Conservation (phyloP, 2,797 vertebrate species). For the Catharus ustulatus region DNA sequence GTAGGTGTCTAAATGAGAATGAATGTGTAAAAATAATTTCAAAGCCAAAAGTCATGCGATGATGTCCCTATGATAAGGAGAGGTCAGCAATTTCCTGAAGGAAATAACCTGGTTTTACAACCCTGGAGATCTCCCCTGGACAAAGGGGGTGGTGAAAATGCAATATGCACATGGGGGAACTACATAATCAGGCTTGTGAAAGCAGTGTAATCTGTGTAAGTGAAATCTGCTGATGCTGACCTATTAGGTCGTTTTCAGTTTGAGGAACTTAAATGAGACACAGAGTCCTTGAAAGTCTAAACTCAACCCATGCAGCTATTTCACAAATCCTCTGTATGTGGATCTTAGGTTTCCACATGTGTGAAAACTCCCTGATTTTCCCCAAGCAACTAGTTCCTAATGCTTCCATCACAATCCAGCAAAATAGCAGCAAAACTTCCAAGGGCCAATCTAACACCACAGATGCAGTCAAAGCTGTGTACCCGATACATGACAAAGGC, state of each 20-base stretch:
- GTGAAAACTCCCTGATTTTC: not conserved
- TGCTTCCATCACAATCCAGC: not conserved
- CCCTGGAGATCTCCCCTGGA: not conserved
- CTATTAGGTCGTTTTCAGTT: not conserved
- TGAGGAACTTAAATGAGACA: not conserved
- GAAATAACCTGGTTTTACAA: not conserved
- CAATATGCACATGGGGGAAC: not conserved
- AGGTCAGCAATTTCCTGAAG: not conserved
- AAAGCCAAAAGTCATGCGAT: not conserved
- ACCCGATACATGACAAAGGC: not conserved
- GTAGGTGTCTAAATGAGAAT: not conserved
- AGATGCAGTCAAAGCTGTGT: not conserved
- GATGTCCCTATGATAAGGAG: not conserved
- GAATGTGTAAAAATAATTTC: not conserved
- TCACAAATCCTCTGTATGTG: not conserved
- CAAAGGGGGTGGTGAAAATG: not conserved
- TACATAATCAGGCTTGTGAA: not conserved
- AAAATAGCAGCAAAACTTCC: not conserved
- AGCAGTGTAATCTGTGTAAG: not conserved
- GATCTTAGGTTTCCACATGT: not conserved
- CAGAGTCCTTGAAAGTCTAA: not conserved
- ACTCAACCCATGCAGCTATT: not conserved
- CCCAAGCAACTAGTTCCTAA: not conserved
- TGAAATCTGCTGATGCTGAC: not conserved
- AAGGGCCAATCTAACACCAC: not conserved